Evolutionary conservation across 2,888 invertebrate species (phyloP).

Genomic region (Lagria hirta): DNA sequence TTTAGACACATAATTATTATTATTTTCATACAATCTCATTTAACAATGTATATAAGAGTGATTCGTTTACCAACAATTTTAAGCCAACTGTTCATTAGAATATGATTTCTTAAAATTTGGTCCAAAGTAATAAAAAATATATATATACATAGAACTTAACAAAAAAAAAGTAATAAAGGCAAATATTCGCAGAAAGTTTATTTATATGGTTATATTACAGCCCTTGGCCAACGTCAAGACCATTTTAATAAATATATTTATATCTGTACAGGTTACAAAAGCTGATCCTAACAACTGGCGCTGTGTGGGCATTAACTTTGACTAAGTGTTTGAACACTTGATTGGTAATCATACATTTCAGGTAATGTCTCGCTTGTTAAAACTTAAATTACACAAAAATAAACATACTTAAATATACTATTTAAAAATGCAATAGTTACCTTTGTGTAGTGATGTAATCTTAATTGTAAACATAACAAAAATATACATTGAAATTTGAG

Average conservation of each 20-base stretch:
- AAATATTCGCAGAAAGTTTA: conserved; percentile 43
- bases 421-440: conserved; percentile 30
- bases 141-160: conserved; percentile 34
- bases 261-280: conserved; percentile 45
- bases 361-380: conserved; percentile 38
- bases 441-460: conserved; percentile 31
- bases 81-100: conserved; percentile 28
- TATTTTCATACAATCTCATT: too few relatives aligned
- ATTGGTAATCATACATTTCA: conserved; percentile 48
- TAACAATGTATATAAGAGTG: conserved; percentile 28
- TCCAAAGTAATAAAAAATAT: conserved; percentile 24
- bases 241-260: conserved; percentile 43
- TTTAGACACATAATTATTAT: conserved; percentile 22
- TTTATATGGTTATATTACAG: conserved; percentile 55
- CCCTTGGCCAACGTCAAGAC: conserved; percentile 32
- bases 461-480: conserved; percentile 38
- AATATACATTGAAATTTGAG: conserved; percentile 43
- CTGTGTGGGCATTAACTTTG: conserved; percentile 36
- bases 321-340: conserved; percentile 48
- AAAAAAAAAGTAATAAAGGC: conserved; percentile 36
- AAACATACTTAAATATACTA: conserved; percentile 25
- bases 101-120: conserved; percentile 22
- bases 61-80: conserved; percentile 21
- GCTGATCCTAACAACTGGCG: conserved; percentile 22
- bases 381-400: conserved; percentile 34